Percentiles rank a stretch among this genome's conserved stretches.
Evolutionary conservation across 2,888 invertebrate species (phyloP).

Genomic region (Pseudococcus jackbeardsleyi): DNA sequence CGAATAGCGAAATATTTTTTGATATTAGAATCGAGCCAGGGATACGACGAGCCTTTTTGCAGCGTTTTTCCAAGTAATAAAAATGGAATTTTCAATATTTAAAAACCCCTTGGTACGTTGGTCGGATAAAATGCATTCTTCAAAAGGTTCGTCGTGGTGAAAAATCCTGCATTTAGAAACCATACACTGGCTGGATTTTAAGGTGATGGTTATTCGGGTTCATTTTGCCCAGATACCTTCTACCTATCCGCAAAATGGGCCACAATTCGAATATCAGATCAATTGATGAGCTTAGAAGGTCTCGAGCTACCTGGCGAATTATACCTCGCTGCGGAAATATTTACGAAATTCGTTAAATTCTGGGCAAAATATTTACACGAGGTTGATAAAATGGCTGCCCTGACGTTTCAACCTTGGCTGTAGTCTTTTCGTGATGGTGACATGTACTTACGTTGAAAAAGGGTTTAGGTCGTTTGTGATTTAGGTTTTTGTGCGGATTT

Average conservation of each 20-base stretch:
- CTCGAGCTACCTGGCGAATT: not conserved
- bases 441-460: not conserved
- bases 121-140: slow-evolving; percentile 6
- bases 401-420: not conserved
- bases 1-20: slow-evolving; percentile 13
- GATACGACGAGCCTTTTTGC: not conserved
- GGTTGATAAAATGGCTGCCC: not conserved
- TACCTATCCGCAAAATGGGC: not conserved
- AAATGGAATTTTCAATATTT: slow-evolving; percentile 25
- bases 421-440: not conserved
- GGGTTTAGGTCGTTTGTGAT: not conserved
- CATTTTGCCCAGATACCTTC: no score
- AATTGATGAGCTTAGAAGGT: not conserved
- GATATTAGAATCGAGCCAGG: not conserved
- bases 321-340: not conserved
- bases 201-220: not conserved
- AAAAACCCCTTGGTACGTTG: not conserved
- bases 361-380: not conserved
- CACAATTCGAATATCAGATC: not conserved
- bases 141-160: not conserved
- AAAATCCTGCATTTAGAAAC: not conserved
- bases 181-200: not conserved
- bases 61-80: not conserved
- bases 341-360: slow-evolving; percentile 13
- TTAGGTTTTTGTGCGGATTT: slow-evolving; percentile 1